Percentiles rank a stretch among this genome's conserved stretches.
These are phyloP conservation scores for Carterocephalus palaemon DNA, from an alignment of 2,888 invertebrate species.

Conservation along the genomic window DNA sequence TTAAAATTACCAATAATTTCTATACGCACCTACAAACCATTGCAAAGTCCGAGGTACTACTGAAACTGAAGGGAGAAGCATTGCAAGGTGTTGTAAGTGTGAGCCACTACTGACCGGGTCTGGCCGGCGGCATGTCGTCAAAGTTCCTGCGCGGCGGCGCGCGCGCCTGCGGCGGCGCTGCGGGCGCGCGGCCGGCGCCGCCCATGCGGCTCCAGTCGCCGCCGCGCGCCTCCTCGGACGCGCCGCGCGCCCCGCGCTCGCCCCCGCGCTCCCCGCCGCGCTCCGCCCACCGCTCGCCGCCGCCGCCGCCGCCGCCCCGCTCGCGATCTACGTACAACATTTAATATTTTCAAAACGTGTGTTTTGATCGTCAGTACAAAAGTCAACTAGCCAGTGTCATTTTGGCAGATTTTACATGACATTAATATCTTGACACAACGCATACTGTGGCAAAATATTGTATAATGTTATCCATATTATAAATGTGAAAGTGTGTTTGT, in stretches of 20 bases:
- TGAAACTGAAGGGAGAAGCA: neutral
- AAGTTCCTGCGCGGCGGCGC: conserved; percentile 48
- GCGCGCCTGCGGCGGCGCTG: conserved; percentile 35
- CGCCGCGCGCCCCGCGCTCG: conserved; percentile 56
- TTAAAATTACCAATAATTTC: neutral
- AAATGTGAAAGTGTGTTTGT: too few species aligned
- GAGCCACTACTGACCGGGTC: conserved; percentile 57
- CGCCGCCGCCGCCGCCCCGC: conserved; percentile 49
- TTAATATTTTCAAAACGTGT: neutral
- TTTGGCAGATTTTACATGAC: neutral
- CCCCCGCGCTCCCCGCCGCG: conserved; percentile 55
- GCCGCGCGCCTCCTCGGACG: conserved; percentile 59
- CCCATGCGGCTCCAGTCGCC: conserved; percentile 66
- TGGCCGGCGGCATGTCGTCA: conserved; percentile 66
- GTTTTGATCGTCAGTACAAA: too few species aligned
- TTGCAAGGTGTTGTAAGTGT: too few species aligned
- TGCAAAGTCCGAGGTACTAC: too few species aligned
- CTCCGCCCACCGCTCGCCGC: conserved; percentile 60
- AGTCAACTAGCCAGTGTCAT: too few species aligned
- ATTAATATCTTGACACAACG: too few species aligned
- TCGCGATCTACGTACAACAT: conserved; percentile 30
- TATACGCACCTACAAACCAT: neutral
- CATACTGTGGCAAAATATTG: too few species aligned
- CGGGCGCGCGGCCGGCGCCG: conserved; percentile 49
- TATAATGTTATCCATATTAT: too few species aligned